Conservation (phyloP, 2,113 vertebrate species). For the Anguilla rostrata region DNA sequence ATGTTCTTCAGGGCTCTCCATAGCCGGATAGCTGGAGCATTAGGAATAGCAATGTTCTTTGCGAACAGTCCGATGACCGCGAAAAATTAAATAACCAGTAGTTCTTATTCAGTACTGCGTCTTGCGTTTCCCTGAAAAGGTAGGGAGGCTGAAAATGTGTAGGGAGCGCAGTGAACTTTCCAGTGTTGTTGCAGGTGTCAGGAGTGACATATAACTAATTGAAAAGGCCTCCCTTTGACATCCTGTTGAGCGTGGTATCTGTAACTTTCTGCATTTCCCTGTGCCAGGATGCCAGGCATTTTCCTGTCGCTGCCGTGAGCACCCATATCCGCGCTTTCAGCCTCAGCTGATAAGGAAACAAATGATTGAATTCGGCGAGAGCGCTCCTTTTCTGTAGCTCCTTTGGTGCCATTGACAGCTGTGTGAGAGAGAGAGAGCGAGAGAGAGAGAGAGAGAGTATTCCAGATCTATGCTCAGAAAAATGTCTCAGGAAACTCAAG, state of each 20-base stretch:
- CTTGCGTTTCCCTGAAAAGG: not conserved
- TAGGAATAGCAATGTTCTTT: not conserved
- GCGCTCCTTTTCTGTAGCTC: not conserved
- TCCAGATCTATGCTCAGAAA: not conserved
- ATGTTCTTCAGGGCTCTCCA: not conserved
- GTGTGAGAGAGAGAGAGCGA: not conserved
- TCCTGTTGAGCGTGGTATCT: not conserved
- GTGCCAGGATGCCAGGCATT: not conserved
- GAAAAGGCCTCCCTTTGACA: not conserved
- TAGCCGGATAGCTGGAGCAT: not conserved
- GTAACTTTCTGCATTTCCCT: not conserved
- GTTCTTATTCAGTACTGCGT: not conserved
- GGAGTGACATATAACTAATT: not conserved
- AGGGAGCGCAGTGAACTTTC: not conserved
- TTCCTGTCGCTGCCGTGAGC: not conserved
- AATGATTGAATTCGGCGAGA: not conserved
- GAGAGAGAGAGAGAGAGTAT: not conserved
- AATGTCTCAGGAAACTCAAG: not conserved
- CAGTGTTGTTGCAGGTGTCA: not conserved
- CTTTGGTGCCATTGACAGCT: not conserved
- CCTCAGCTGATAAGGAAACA: not conserved
- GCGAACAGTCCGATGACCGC: not conserved
- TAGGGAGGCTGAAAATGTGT: not conserved
- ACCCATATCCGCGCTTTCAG: slow-evolving; percentile 6
- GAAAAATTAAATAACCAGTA: not conserved